Conservation (phyloP, 2,888 invertebrate genomes). For the Mamestra brassicae region DNA sequence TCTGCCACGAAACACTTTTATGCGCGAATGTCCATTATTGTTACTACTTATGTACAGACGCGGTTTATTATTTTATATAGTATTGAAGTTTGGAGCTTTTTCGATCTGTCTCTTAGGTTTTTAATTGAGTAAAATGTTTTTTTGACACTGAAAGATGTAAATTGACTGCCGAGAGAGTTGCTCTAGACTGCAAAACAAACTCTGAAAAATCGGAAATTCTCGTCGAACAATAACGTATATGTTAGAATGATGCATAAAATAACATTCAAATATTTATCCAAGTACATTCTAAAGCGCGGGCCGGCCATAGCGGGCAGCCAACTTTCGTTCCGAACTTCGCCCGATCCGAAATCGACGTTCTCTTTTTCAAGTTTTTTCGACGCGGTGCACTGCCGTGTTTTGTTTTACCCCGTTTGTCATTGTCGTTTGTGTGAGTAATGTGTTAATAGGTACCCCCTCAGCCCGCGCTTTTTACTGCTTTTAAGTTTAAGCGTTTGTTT, state of each 20-base stretch:
- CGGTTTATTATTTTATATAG: slow-evolving; percentile 25
- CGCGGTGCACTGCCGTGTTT: slow-evolving; percentile 69
- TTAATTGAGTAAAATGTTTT: background rate
- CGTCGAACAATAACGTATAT: background rate
- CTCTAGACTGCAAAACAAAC: background rate
- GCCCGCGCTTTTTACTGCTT: slow-evolving; percentile 72
- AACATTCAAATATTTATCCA: slow-evolving; percentile 51
- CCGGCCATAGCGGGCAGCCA: slow-evolving; percentile 57
- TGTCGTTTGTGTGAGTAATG: slow-evolving; percentile 78
- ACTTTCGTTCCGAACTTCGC: slow-evolving; percentile 76
- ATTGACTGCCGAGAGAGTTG: background rate
- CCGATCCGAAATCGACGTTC: slow-evolving; percentile 72
- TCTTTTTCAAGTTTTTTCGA: slow-evolving; percentile 73
- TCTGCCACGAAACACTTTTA: slow-evolving; percentile 74
- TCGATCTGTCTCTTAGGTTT: background rate
- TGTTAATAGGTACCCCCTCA: slow-evolving; percentile 76
- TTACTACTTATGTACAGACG: slow-evolving; percentile 50
- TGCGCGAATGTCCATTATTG: slow-evolving; percentile 77
- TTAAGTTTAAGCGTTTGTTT: slow-evolving; percentile 76
- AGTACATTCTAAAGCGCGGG: slow-evolving; percentile 50
- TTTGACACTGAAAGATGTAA: background rate
- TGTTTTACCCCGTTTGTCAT: slow-evolving; percentile 77
- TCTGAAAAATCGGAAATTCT: slow-evolving; percentile 19
- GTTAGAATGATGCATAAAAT: slow-evolving; percentile 21
- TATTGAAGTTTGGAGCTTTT: background rate